These are phyloP conservation scores for Dreissena polymorpha DNA, from an alignment of 1,140 invertebrate species.

Conservation along the genomic window DNA sequence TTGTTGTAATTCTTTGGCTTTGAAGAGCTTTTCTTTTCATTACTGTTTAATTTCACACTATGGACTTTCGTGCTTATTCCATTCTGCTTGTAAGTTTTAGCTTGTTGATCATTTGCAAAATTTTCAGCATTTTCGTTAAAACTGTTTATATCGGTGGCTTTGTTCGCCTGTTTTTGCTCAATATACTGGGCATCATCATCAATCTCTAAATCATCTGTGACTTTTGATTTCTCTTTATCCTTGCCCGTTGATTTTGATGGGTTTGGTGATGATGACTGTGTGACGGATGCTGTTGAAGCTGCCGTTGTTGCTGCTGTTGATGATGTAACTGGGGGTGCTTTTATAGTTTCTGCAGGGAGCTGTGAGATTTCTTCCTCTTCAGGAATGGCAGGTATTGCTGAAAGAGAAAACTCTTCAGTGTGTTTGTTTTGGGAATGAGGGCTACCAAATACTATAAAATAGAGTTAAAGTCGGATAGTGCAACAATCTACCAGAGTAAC, in stretches of 20 bases:
- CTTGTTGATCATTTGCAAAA: constrained; percentile 73
- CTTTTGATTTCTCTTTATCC: constrained; percentile 69
- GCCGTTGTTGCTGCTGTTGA: constrained; percentile 56
- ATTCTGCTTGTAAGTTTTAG: constrained; percentile 73
- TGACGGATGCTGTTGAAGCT: constrained; percentile 63
- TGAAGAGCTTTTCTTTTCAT: constrained; percentile 73
- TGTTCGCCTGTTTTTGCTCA: constrained; percentile 74
- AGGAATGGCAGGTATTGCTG: constrained; percentile 76
- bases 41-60: constrained; percentile 73
- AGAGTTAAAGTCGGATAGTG: too few species aligned
- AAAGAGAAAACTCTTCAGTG: constrained; percentile 51
- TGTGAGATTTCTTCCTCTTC: constrained; percentile 79
- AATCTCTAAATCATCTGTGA: constrained; percentile 67
- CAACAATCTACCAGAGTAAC: too few species aligned
- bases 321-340: constrained; percentile 63
- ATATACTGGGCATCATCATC: constrained; percentile 76
- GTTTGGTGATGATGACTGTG: constrained; percentile 25
- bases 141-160: constrained; percentile 75
- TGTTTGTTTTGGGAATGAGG: too few species aligned
- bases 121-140: constrained; percentile 76
- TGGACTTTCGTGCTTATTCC: constrained; percentile 62
- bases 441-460: too few species aligned
- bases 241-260: constrained; percentile 59
- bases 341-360: constrained; percentile 58
- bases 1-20: constrained; percentile 76